Evolutionary conservation across 2,797 vertebrate genomes (phyloP).

Genomic region (Smutsia temminckii): DNA sequence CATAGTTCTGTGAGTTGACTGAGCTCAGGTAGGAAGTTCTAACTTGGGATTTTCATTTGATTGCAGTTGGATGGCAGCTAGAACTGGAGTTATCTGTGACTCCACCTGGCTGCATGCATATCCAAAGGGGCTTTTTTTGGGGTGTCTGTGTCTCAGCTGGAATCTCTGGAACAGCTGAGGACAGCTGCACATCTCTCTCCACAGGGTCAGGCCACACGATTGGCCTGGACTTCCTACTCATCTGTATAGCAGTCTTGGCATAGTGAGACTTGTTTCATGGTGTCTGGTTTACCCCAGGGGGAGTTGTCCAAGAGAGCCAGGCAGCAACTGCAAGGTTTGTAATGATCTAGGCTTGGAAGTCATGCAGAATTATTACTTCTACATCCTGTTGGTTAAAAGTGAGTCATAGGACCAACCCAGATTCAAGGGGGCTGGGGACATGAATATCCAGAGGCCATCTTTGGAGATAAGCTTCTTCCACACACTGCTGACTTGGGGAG

Average conservation of each 20-base stretch:
- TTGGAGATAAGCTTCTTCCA: not conserved
- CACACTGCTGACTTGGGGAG: not conserved
- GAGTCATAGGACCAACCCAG: not conserved
- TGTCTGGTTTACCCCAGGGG: not conserved
- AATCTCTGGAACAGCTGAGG: not conserved
- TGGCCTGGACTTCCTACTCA: not conserved
- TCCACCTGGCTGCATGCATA: not conserved
- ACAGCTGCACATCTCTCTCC: not conserved
- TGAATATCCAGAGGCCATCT: not conserved
- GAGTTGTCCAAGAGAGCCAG: not conserved
- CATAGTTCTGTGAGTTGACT: not conserved
- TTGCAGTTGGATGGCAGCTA: not conserved
- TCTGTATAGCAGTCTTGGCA: not conserved
- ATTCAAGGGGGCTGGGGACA: not conserved
- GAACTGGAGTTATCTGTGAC: not conserved
- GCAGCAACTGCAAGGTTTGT: not conserved
- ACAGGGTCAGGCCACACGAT: not conserved
- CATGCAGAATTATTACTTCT: not conserved
- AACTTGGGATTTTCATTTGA: not conserved
- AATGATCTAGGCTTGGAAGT: not conserved
- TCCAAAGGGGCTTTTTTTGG: not conserved
- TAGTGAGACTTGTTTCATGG: not conserved
- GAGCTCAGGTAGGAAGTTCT: constrained; percentile 2
- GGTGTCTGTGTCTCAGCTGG: not conserved
- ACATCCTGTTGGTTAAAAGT: not conserved